Percentiles rank a stretch among this genome's conserved stretches.
Evolutionary conservation across 1,140 invertebrate genomes (phyloP).

Genomic region (Diachasmimorpha longicaudata): DNA sequence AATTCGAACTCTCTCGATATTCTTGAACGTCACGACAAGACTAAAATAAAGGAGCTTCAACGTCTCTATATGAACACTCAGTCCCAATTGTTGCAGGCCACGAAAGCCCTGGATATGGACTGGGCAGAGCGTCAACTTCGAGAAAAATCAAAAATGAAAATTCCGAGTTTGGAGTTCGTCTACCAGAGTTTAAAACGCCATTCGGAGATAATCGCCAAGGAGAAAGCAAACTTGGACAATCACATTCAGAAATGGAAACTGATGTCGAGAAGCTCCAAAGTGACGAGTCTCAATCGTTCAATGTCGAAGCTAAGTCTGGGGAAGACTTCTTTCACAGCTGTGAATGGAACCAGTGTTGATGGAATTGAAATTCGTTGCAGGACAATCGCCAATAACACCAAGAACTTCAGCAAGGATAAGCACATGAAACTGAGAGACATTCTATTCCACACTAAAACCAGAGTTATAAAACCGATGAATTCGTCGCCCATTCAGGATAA

Average conservation of each 20-base stretch:
- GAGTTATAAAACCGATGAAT: conserved; percentile 43
- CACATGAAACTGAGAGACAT: conserved; percentile 46
- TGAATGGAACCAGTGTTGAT: conserved; percentile 33
- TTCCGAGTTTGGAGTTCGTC: conserved; percentile 54
- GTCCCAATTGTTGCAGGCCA: conserved; percentile 56
- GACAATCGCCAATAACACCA: conserved; percentile 44
- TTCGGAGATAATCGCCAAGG: conserved; percentile 47
- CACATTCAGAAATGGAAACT: conserved; percentile 44
- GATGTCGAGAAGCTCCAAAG: conserved; percentile 30
- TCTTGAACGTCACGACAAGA: conserved; percentile 45
- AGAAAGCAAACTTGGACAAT: conserved; percentile 42
- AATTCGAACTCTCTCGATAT: conserved; percentile 38
- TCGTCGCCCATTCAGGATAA: conserved; percentile 50
- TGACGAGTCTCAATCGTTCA: conserved; percentile 43
- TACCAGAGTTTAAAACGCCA: conserved; percentile 54
- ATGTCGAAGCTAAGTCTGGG: conserved; percentile 46
- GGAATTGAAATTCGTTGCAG: conserved; percentile 52
- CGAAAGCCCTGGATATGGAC: conserved; percentile 53
- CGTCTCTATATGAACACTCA: conserved; percentile 54
- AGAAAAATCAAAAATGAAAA: conserved; percentile 49
- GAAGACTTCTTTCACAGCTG: background rate
- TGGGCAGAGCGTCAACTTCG: conserved; percentile 48
- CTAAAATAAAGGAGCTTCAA: conserved; percentile 53
- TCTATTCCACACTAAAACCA: conserved; percentile 41
- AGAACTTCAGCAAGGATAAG: conserved; percentile 47